Evolutionary conservation across 2,888 invertebrate species (phyloP).

Genomic region (Lepidochitona cinerea): DNA sequence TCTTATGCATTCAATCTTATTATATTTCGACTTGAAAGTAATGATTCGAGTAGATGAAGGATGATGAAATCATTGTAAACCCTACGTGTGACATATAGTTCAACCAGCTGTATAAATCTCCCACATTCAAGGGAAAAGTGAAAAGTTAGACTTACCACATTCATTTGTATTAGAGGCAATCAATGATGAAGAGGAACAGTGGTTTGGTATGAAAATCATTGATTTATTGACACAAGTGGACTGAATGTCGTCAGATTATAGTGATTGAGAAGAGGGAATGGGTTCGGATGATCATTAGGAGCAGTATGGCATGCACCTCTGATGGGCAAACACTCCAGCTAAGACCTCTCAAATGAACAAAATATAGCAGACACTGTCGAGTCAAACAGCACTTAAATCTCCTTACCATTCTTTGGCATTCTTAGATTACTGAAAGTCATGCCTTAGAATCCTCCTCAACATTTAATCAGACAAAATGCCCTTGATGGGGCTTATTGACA

Average conservation of each 20-base stretch:
- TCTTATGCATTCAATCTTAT: too few species aligned
- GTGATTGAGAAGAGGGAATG: background rate
- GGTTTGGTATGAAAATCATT: background rate
- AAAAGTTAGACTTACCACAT: too few species aligned
- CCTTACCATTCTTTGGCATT: background rate
- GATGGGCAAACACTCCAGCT: background rate
- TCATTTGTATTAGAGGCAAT: too few species aligned
- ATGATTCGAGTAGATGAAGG: too few species aligned
- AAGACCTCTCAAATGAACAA: conserved; percentile 1
- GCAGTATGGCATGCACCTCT: background rate
- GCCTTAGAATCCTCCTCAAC: conserved; percentile 1
- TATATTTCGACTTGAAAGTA: too few species aligned
- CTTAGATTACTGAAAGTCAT: conserved; percentile 2
- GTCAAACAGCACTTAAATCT: conserved; percentile 6
- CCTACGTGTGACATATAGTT: too few species aligned
- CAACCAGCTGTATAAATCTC: too few species aligned
- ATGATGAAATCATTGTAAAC: too few species aligned
- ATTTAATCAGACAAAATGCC: conserved; percentile 7
- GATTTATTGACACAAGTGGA: background rate
- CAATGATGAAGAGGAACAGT: too few species aligned
- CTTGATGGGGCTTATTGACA: background rate
- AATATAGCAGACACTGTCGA: conserved; percentile 7
- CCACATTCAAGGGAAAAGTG: too few species aligned
- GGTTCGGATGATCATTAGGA: background rate
- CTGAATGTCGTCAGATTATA: background rate